Conservation (phyloP, 1,140 invertebrate species). For the Drosophila sucinea region DNA sequence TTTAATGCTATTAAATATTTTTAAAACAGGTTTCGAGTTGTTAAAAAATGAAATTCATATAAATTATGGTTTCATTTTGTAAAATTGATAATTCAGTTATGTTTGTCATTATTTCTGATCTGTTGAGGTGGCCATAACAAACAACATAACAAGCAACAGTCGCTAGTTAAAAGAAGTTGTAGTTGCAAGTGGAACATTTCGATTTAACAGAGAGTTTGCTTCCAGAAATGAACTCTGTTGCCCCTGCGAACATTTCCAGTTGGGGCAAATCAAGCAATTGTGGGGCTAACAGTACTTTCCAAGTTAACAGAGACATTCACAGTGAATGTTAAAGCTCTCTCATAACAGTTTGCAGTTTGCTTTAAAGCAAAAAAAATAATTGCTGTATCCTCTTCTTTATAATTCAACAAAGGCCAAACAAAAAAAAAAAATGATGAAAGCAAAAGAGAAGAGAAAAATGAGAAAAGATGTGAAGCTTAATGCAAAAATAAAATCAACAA, state of each 20-base stretch:
- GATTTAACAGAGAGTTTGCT: background rate
- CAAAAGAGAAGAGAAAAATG: constrained; percentile 9
- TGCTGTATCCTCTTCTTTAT: background rate
- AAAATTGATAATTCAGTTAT: no score
- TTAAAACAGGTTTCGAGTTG: no score
- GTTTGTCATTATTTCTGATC: background rate
- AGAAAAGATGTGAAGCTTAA: constrained; percentile 50
- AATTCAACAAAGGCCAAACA: constrained; percentile 17
- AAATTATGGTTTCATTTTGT: no score
- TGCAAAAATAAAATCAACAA: constrained; percentile 79
- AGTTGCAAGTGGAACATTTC: background rate
- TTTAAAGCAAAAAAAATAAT: background rate
- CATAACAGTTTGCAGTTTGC: background rate
- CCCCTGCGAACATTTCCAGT: background rate
- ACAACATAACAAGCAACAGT: background rate
- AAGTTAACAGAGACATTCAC: no score
- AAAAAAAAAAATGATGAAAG: constrained; percentile 23
- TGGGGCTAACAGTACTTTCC: background rate
- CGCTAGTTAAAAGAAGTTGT: background rate
- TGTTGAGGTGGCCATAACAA: background rate
- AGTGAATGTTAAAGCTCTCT: background rate
- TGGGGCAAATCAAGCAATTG: background rate
- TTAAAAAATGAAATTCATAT: no score
- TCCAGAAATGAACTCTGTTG: constrained; percentile 3
- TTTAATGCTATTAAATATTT: no score